Evolutionary conservation across 64 coral and sea anemone genomes (phyloP).

Genomic region (Anthopleura sola): DNA sequence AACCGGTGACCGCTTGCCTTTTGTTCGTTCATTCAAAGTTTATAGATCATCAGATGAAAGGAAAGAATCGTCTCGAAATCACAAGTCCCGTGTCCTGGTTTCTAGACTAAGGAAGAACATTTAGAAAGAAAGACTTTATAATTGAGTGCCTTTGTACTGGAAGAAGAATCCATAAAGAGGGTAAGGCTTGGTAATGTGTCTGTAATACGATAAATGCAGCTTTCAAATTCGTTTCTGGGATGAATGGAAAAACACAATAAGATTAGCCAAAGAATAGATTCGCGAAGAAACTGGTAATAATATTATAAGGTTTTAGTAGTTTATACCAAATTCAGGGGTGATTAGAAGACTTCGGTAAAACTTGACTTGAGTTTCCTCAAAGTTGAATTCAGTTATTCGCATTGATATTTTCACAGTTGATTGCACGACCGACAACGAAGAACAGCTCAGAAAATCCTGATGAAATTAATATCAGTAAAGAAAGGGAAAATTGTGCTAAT

Average conservation of each 20-base stretch:
- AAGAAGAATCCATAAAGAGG: background rate
- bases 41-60: background rate
- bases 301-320: too few species aligned
- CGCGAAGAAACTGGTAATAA: background rate
- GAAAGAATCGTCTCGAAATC: background rate
- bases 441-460: too few species aligned
- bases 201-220: background rate
- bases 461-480: too few species aligned
- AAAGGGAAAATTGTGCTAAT: too few species aligned
- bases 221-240: background rate
- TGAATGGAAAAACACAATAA: background rate
- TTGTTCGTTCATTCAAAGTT: background rate
- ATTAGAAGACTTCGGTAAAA: too few species aligned
- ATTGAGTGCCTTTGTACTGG: background rate
- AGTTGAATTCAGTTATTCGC: too few species aligned
- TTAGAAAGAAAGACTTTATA: background rate
- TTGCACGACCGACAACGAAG: too few species aligned
- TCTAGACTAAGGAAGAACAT: background rate
- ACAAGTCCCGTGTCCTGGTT: background rate
- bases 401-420: too few species aligned
- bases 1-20: constrained; percentile 11
- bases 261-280: background rate
- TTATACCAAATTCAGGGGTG: too few species aligned
- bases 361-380: too few species aligned
- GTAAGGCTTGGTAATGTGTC: background rate